Percentiles rank a stretch among this genome's conserved stretches.
phyloP scores from a whole-genome alignment of 1,140 invertebrate genomes.

The Drosophila suzukii region DNA sequence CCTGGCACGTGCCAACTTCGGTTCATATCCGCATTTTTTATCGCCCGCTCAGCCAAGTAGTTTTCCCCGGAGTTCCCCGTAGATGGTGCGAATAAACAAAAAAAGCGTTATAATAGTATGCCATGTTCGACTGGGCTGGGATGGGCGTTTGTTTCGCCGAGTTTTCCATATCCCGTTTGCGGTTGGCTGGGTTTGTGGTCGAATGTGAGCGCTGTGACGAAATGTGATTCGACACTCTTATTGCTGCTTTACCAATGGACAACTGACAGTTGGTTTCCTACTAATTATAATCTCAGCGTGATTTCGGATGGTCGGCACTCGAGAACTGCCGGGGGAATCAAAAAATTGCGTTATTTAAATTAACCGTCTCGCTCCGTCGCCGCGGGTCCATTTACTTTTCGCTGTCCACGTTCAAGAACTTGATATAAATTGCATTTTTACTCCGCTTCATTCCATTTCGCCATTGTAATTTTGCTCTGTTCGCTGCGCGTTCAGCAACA shows the following conservation, averaged over 20 bases:
- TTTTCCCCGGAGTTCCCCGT: conserved; percentile 29
- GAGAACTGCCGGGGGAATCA: neutral
- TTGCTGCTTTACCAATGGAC: conserved; percentile 10
- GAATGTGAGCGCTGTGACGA: neutral
- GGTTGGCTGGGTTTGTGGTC: neutral
- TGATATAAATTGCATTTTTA: conserved; percentile 39
- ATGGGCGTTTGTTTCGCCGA: neutral
- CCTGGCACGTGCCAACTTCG: conserved; percentile 37
- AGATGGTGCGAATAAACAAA: conserved; percentile 39
- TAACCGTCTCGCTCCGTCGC: conserved; percentile 4
- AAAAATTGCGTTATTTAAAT: conserved; percentile 24
- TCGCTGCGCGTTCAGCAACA: conserved; percentile 21
- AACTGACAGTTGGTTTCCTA: conserved; percentile 7
- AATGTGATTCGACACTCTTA: conserved; percentile 42
- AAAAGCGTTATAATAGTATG: conserved; percentile 55
- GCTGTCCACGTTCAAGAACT: conserved; percentile 10
- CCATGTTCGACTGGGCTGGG: conserved; percentile 35
- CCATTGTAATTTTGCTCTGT: conserved; percentile 14
- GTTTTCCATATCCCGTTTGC: conserved; percentile 31
- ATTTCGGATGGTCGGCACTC: conserved; percentile 1
- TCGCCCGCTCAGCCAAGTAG: conserved; percentile 14
- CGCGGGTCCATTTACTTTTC: neutral
- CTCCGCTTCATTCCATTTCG: conserved; percentile 14
- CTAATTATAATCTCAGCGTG: conserved; percentile 23
- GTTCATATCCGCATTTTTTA: conserved; percentile 16